Conservation (phyloP, 2,113 vertebrate species). For the Dicentrarchus labrax region DNA sequence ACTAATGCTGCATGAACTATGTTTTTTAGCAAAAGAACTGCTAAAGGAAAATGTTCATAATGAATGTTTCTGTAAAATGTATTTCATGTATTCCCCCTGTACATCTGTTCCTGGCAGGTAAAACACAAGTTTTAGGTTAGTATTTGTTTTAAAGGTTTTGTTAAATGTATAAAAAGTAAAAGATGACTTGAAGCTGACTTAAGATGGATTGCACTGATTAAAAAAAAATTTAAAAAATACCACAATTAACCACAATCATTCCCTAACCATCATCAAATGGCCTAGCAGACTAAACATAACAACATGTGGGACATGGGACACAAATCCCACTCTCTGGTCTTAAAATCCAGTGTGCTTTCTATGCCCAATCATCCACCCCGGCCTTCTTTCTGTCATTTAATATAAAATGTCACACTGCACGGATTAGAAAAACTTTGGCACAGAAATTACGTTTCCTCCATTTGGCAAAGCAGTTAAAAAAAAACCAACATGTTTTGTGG, state of each 20-base stretch:
- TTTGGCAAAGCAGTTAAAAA: conserved; percentile 8
- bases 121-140: background rate
- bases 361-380: background rate
- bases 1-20: background rate
- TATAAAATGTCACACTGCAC: background rate
- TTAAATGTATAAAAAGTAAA: conserved; percentile 11
- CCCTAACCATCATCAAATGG: background rate
- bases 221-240: background rate
- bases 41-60: background rate
- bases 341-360: background rate
- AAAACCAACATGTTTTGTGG: conserved; percentile 1
- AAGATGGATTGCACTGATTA: background rate
- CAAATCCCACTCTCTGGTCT: background rate
- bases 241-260: background rate
- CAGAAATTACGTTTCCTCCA: conserved; percentile 15
- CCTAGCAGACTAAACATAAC: background rate
- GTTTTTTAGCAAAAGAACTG: background rate
- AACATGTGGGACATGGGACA: background rate
- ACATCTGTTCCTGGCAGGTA: conserved; percentile 12
- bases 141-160: conserved; percentile 2
- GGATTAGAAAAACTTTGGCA: background rate
- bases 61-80: background rate
- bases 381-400: background rate
- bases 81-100: background rate
- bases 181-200: background rate